Evolutionary conservation across 2,113 vertebrate species (phyloP), one percentile per base, ranked within the genome.

Genomic region (Ammodytes marinus): DNA sequence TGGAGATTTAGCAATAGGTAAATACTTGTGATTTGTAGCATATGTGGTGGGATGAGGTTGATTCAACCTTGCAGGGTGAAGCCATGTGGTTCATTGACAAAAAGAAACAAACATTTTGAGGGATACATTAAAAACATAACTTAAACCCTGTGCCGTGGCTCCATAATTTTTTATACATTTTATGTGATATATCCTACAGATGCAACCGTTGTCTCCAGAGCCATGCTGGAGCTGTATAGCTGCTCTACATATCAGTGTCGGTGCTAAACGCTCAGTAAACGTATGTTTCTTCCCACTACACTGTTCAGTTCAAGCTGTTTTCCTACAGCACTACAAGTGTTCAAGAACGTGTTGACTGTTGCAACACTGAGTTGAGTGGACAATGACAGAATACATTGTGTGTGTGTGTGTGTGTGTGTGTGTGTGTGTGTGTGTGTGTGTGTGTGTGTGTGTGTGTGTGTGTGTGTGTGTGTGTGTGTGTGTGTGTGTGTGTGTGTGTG

Each of bases 161-260:
- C 27, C 27, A 27, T 27, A 27, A 27, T 27, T 27, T 27, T 27
- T 1, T 27, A 27, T 27, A 27, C 1, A 27, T 27, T 27, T 27
- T 27, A 63, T 80, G 59, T 45, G 72, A 77, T 77, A 45, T 12
- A 60, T 84, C 10, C 49, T 47, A 52, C 69, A 80, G 52, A 80
- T 73, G 67, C 45, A 9, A 45, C 45, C 69, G n/a, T 52, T 58
- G 17, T 40, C 54, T 8, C 71, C 50, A 2, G 75, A 70, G 47
- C 19, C 57, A 11, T 39, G 54, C 9, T n/a, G 27, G 46, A 71
- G 57, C 19, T 52, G 71, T 81, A 27, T 27, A 82, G 84, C 79
- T 86, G 78, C 46, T 82, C 37, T 9, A 8, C 54, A 19, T 12
- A 71, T 82, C 75, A 15, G 58, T 27, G 49, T 27, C 27, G 27